Percentiles rank a stretch among this genome's conserved stretches.
Conservation (phyloP, 2,888 invertebrate species). For the Metacarcinus magister region DNA sequence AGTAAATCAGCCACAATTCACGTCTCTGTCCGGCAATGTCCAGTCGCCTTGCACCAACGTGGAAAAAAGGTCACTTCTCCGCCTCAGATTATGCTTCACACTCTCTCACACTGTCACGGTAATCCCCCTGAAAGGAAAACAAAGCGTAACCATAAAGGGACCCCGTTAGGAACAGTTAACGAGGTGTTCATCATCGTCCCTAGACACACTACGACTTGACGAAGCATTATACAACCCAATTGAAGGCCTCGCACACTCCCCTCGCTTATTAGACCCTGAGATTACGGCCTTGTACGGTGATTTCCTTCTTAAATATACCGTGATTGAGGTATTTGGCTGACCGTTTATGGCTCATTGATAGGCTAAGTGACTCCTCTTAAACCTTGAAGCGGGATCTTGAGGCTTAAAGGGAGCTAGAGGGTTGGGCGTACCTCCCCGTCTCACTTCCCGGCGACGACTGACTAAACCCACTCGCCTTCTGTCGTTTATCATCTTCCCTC, state of each 20-base stretch:
- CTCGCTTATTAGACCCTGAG: constrained; percentile 8
- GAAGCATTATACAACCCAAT: neutral
- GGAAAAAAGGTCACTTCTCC: neutral
- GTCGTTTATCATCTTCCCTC: neutral
- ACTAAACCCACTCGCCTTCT: neutral
- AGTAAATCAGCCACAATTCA: neutral
- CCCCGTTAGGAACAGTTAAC: neutral
- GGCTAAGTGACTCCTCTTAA: neutral
- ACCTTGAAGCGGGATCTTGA: neutral
- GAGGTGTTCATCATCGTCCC: neutral
- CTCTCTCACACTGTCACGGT: neutral
- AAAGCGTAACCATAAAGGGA: constrained; percentile 29
- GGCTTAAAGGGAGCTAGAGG: neutral
- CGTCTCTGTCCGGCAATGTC: neutral
- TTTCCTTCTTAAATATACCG: constrained; percentile 11
- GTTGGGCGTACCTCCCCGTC: neutral
- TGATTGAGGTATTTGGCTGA: neutral
- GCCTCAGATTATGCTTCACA: neutral
- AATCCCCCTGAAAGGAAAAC: constrained; percentile 21
- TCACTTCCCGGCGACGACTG: neutral
- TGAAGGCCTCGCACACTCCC: neutral
- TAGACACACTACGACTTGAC: neutral
- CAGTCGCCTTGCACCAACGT: neutral
- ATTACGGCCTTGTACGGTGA: neutral
- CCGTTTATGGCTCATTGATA: neutral